Evolutionary conservation across 2,797 vertebrate genomes (phyloP).

Genomic region (Hapalemur alaotrensis): DNA sequence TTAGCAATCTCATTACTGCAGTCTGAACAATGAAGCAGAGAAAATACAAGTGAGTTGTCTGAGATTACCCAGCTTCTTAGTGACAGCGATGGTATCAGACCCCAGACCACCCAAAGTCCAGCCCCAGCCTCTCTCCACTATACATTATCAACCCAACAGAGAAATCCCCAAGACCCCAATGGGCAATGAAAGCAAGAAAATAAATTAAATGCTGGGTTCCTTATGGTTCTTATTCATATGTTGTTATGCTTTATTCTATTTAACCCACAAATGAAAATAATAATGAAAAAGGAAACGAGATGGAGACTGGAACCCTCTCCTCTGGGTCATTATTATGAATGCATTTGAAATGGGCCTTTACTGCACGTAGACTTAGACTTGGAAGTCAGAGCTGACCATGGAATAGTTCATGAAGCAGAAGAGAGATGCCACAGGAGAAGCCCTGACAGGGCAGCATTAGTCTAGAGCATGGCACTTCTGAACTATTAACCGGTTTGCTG

Average conservation of each 20-base stretch:
- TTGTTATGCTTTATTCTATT: background rate
- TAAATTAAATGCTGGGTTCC: background rate
- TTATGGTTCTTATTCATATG: background rate
- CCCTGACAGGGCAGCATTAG: background rate
- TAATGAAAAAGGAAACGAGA: background rate
- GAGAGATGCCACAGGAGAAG: background rate
- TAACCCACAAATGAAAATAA: background rate
- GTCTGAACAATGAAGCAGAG: background rate
- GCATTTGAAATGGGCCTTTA: background rate
- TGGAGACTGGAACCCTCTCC: background rate
- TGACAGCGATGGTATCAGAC: background rate
- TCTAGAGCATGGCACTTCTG: background rate
- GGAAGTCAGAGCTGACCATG: background rate
- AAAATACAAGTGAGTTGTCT: background rate
- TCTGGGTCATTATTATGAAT: background rate
- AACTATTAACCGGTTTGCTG: background rate
- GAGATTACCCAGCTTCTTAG: background rate
- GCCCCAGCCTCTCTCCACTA: background rate
- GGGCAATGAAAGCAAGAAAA: background rate
- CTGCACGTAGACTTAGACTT: background rate
- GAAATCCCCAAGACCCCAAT: background rate
- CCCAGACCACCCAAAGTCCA: background rate
- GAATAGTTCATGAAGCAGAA: background rate
- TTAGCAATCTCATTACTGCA: background rate
- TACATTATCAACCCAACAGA: background rate